A percentile compares a stretch with the other conserved stretches of the same genome.
Conservation (phyloP, 2,797 vertebrate genomes). For the Spinibarbus caldwelli region DNA sequence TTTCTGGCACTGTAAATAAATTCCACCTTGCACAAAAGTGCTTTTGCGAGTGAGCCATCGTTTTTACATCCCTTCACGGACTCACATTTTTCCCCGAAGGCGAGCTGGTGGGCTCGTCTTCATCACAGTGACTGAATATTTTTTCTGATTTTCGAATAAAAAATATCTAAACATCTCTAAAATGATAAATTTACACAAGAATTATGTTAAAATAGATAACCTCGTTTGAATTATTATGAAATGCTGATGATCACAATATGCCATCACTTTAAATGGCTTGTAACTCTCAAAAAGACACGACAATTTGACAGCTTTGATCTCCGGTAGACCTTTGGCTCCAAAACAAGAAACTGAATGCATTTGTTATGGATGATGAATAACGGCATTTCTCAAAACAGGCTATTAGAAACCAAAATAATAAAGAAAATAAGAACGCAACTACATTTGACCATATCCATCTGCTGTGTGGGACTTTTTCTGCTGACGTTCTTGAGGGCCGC, state of each 20-base stretch:
- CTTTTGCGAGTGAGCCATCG: too few relatives aligned
- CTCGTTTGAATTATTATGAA: not conserved
- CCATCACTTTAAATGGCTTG: not conserved
- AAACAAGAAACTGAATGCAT: not conserved
- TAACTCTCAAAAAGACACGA: not conserved
- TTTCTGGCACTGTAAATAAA: too few relatives aligned
- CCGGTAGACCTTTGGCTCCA: slow-evolving; percentile 1
- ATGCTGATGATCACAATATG: not conserved
- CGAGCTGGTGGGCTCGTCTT: too few relatives aligned
- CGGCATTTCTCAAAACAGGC: slow-evolving; percentile 26
- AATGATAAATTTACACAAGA: not conserved
- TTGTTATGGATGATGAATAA: slow-evolving; percentile 8
- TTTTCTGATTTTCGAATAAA: not conserved
- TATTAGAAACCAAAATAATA: not conserved
- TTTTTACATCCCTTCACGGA: too few relatives aligned
- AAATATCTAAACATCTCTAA: not conserved
- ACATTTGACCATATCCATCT: slow-evolving; percentile 34
- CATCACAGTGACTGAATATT: too few relatives aligned
- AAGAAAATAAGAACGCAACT: slow-evolving; percentile 12
- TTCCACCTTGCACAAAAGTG: too few relatives aligned
- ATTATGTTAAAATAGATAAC: not conserved
- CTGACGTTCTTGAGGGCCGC: slow-evolving; percentile 13
- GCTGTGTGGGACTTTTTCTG: slow-evolving; percentile 19
- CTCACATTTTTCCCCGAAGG: too few relatives aligned
- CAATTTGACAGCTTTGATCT: slow-evolving; percentile 3